phyloP scores from a whole-genome alignment of 2,113 vertebrate genomes.

The Sphaerodactylus townsendi region DNA sequence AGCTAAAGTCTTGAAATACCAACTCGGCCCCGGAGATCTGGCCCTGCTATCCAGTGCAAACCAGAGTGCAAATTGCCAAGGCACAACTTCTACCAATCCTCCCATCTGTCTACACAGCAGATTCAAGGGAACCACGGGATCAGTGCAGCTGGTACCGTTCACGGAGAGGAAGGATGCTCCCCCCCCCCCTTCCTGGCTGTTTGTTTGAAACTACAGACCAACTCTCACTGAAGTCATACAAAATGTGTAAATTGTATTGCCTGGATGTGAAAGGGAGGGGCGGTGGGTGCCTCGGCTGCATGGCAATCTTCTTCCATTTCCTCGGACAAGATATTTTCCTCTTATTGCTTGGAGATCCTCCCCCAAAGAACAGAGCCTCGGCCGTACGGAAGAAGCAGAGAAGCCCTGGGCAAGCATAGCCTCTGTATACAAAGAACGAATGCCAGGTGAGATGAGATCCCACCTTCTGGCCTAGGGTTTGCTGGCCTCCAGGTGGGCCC shows the following conservation, averaged over 20 bases:
- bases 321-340: no score
- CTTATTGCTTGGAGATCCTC: no score
- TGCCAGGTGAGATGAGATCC: no score
- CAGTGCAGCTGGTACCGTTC: neutral
- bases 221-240: neutral
- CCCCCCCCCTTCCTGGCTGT: neutral
- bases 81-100: neutral
- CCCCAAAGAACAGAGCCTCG: no score
- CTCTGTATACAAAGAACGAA: no score
- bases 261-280: neutral
- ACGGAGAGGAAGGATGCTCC: neutral
- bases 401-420: no score
- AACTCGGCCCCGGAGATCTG: neutral
- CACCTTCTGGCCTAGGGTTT: no score
- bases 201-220: neutral
- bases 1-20: neutral
- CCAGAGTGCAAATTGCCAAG: neutral
- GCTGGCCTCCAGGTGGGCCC: no score
- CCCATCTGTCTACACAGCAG: neutral
- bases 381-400: no score
- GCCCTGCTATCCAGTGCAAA: neutral
- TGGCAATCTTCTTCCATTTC: no score
- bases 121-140: neutral
- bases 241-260: neutral
- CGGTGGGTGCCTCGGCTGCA: neutral